Base-by-base conservation (phyloP, 2,888 invertebrate species). In the Ectemnius continuus region DNA sequence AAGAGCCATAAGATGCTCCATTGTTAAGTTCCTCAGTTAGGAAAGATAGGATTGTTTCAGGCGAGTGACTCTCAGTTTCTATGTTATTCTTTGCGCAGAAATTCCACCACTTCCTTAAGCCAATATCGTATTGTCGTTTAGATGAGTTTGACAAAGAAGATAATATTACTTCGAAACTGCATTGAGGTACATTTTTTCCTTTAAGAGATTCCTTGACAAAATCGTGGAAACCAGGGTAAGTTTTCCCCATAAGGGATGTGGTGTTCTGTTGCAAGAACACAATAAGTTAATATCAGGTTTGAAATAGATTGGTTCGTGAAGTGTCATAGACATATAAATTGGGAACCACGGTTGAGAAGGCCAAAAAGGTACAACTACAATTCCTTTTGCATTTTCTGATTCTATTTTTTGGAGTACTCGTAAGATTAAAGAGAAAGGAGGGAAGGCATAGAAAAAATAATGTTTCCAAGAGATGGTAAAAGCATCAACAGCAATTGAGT, bases 151-250 rank as follows among this genome's bases (percentile, higher is more conserved):
- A 28, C 6, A 63, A 26, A 2, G 63, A 69, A 4, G 23, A n/a
- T 4, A 69, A 5, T 13, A 26, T 48, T 4, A 48, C 45, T 0
- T 36, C 18, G 2, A 69, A 45, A 0, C 62, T 18, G 23, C 18
- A 13, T 20, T 11, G 6, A 1, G 58, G 68, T 2, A 70, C 16
- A 2, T 56, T 52, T 45, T 63, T 76, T 20, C 14, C 14, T 11
- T 23, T 23, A 23, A 23, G 23, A 3, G 23, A 23, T 23, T 23
- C 23, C 2, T 23, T 23, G 23, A 23, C 2, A 76, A 61, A 14
- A 16, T 66, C 26, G 62, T 76, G 28, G 62, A 76, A 70, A 65
- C 82, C 84, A 86, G 81, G 79, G 80, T 64, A 85, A 84, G 75
- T 5, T 70, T 63, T n/a, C 46, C 13, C 72, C 61, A 60, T 4